A percentile compares a stretch with the other conserved stretches of the same genome.
Conservation (phyloP, 2,888 invertebrate species). For the Emmelina monodactyla region DNA sequence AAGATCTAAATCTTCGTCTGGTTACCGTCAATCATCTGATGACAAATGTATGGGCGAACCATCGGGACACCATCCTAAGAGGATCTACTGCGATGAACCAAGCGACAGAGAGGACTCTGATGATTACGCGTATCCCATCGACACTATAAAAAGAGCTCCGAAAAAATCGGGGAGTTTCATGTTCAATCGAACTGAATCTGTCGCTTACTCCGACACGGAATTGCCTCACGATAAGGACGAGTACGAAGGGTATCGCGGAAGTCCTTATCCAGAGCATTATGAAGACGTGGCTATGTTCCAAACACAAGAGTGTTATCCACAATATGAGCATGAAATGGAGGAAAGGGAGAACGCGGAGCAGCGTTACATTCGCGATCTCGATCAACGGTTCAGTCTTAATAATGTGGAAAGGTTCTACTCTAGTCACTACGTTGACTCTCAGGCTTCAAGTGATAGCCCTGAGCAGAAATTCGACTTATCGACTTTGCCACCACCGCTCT, state of each 20-base stretch:
- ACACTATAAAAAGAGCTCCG: slow-evolving; percentile 59
- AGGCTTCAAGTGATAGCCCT: slow-evolving; percentile 72
- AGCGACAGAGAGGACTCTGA: slow-evolving; percentile 59
- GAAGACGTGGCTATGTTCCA: slow-evolving; percentile 52
- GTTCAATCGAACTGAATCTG: slow-evolving; percentile 51
- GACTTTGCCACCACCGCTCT: slow-evolving; percentile 78
- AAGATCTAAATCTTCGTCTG: slow-evolving; percentile 37
- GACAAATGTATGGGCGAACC: slow-evolving; percentile 41
- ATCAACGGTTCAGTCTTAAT: slow-evolving; percentile 57
- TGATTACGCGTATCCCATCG: slow-evolving; percentile 58
- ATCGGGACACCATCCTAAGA: slow-evolving; percentile 37
- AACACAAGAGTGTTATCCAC: slow-evolving; percentile 56
- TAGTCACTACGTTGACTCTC: slow-evolving; percentile 65
- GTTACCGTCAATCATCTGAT: slow-evolving; percentile 36
- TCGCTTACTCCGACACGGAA: slow-evolving; percentile 54
- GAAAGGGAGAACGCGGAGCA: slow-evolving; percentile 15
- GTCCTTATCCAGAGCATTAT: slow-evolving; percentile 56
- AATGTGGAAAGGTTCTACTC: slow-evolving; percentile 57
- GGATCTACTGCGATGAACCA: slow-evolving; percentile 42
- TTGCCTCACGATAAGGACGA: slow-evolving; percentile 49
- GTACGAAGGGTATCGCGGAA: slow-evolving; percentile 50
- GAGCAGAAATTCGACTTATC: slow-evolving; percentile 79
- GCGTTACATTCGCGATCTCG: slow-evolving; percentile 43
- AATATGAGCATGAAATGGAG: slow-evolving; percentile 39
- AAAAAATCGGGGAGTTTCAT: slow-evolving; percentile 50